phyloP scores from a whole-genome alignment of 2,113 vertebrate genomes.

The Heliornis fulica region DNA sequence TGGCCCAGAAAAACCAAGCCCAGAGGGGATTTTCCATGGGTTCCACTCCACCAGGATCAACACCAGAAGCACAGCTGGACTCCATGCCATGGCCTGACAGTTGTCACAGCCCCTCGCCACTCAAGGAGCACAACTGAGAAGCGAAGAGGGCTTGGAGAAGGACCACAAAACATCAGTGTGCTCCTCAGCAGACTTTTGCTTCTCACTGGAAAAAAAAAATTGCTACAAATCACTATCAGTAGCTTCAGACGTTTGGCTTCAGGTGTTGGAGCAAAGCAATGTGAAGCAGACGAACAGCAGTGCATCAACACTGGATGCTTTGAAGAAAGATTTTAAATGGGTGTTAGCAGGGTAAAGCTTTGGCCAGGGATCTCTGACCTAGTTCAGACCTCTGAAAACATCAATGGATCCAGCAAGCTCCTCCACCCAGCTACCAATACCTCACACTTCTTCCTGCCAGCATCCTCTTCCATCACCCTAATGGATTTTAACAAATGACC shows the following conservation, averaged over 20 bases:
- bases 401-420: background rate
- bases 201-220: rapidly evolving
- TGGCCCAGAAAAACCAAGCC: background rate
- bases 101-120: background rate
- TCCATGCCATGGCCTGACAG: rapidly evolving
- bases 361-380: background rate
- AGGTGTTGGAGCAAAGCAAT: background rate
- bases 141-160: background rate
- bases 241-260: background rate
- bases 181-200: rapidly evolving
- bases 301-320: background rate
- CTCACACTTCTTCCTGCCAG: background rate
- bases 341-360: background rate
- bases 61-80: background rate
- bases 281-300: background rate
- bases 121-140: background rate
- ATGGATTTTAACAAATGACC: background rate
- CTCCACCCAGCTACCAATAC: background rate
- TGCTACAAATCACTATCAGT: background rate
- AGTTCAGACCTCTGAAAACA: background rate
- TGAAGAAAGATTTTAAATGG: background rate
- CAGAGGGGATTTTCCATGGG: background rate
- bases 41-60: background rate
- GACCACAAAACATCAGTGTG: background rate
- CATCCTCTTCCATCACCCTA: background rate